Percentiles rank a stretch among this genome's conserved stretches.
Evolutionary conservation across 2,113 vertebrate genomes (phyloP).

Genomic region (Lampris incognitus): DNA sequence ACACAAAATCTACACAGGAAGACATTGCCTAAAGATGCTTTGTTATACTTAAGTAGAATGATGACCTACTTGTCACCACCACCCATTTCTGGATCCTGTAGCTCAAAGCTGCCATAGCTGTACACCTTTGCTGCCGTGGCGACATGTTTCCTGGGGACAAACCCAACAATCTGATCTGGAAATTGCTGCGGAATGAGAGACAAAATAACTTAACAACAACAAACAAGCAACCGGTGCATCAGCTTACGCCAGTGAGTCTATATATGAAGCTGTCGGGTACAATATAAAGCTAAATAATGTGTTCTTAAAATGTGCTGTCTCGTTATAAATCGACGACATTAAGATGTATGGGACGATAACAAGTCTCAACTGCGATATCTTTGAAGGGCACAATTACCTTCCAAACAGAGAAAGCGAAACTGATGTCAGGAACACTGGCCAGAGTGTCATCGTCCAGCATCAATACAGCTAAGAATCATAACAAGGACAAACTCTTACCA

Average conservation of each 20-base stretch:
- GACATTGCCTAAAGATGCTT: neutral
- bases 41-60: neutral
- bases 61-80: constrained; percentile 84
- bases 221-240: neutral
- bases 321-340: neutral
- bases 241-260: too few relatives aligned
- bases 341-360: neutral
- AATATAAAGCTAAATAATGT: neutral
- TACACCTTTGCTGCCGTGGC: constrained; percentile 86
- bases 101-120: constrained; percentile 93
- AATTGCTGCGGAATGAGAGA: constrained; percentile 87
- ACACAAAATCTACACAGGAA: neutral
- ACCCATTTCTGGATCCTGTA: constrained; percentile 85
- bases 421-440: constrained; percentile 91
- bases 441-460: constrained; percentile 96
- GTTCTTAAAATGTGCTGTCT: too few relatives aligned
- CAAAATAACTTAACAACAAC: neutral
- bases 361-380: neutral
- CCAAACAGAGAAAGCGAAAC: constrained; percentile 95
- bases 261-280: neutral
- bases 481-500: neutral
- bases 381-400: constrained; percentile 83
- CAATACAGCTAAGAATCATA: constrained; percentile 84
- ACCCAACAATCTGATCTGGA: constrained; percentile 95
- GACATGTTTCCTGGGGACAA: constrained; percentile 94